A percentile compares a stretch with the other conserved stretches of the same genome.
phyloP scores from a whole-genome alignment of 64 coral and sea anemone species.

The Montipora foliosa region DNA sequence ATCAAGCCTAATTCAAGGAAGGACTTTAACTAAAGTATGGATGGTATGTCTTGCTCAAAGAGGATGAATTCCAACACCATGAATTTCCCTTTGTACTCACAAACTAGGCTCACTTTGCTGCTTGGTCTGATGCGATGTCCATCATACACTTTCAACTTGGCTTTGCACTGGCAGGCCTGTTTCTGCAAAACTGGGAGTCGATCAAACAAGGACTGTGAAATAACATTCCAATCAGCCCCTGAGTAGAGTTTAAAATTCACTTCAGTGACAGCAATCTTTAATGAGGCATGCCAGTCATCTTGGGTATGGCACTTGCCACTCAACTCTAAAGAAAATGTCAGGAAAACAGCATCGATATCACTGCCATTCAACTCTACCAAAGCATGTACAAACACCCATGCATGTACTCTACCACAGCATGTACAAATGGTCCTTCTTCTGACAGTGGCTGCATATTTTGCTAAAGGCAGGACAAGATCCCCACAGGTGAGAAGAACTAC shows the following conservation, averaged over 20 bases:
- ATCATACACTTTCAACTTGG: no score
- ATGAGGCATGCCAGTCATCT: slow-evolving; percentile 14
- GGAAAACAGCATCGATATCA: background rate
- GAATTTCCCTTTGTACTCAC: slow-evolving; percentile 63
- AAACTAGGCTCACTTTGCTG: slow-evolving; percentile 7
- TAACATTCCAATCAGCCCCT: slow-evolving; percentile 43
- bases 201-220: background rate
- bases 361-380: background rate
- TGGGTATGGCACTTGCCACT: background rate
- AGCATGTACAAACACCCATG: no score
- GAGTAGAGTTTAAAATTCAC: slow-evolving; percentile 48
- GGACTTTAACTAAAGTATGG: background rate
- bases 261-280: slow-evolving; percentile 6
- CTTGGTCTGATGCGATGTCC: no score
- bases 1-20: background rate
- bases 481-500: slow-evolving; percentile 24
- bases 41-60: slow-evolving; percentile 34
- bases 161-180: no score
- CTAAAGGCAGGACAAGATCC: slow-evolving; percentile 56
- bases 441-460: slow-evolving; percentile 44
- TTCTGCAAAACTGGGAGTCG: no score
- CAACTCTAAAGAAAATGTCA: slow-evolving; percentile 28
- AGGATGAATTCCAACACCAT: slow-evolving; percentile 37
- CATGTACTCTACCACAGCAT: no score
- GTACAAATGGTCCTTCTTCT: background rate